Evolutionary conservation across 2,888 invertebrate species (phyloP).

Genomic region (Heteromyza rotundicornis): DNA sequence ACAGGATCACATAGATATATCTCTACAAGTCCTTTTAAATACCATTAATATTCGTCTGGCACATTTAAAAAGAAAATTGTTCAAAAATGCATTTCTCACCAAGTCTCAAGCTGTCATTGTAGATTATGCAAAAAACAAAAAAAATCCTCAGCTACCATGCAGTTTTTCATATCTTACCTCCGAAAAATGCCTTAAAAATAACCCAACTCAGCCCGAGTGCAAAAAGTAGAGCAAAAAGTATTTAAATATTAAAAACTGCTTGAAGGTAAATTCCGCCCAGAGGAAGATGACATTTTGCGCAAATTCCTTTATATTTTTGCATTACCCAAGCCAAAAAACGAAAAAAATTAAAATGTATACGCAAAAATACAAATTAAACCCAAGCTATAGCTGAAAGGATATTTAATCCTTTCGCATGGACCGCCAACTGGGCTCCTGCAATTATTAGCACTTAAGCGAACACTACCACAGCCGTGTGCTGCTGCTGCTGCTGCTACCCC

Average conservation of each 20-base stretch:
- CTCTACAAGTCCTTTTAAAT: too few relatives aligned
- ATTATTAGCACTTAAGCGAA: slow-evolving; percentile 51
- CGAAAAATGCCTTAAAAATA: too few relatives aligned
- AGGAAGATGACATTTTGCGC: background rate
- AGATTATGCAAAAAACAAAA: background rate
- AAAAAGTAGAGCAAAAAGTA: too few relatives aligned
- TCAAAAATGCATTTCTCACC: background rate
- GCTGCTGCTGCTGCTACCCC: slow-evolving; percentile 9
- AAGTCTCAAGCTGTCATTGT: background rate
- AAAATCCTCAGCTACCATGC: background rate
- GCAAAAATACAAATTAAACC: too few relatives aligned
- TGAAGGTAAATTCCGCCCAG: background rate
- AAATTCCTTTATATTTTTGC: background rate
- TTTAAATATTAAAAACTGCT: background rate
- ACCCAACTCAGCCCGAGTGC: too few relatives aligned
- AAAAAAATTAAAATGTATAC: background rate
- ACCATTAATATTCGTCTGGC: too few relatives aligned
- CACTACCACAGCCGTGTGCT: slow-evolving; percentile 30
- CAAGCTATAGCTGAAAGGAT: background rate
- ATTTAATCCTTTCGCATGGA: slow-evolving; percentile 22
- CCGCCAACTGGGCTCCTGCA: slow-evolving; percentile 47
- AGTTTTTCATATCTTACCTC: background rate
- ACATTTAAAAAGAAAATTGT: too few relatives aligned
- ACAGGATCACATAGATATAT: too few relatives aligned
- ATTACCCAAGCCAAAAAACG: background rate